These are phyloP conservation scores for Drosophila serrata DNA, from an alignment of 1,140 invertebrate genomes.

Conservation along the genomic window DNA sequence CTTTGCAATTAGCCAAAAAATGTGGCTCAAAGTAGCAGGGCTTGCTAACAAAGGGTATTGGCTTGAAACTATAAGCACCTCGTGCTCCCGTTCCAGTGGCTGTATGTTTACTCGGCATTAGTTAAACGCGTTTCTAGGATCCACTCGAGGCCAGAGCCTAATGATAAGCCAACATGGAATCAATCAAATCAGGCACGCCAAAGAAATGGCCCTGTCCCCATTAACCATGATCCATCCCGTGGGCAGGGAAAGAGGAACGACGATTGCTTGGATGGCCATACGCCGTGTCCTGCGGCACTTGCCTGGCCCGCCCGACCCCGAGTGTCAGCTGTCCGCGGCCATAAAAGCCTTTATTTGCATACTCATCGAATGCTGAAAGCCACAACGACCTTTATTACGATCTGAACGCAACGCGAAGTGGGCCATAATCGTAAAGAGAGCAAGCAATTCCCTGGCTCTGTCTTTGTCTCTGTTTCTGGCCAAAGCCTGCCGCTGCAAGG, in stretches of 20 bases:
- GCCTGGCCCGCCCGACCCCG: constrained; percentile 7
- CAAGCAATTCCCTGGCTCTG: constrained; percentile 54
- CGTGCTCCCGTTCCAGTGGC: neutral
- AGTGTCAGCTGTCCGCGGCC: constrained; percentile 62
- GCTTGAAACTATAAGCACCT: neutral
- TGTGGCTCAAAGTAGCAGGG: neutral
- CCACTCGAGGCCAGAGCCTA: constrained; percentile 29
- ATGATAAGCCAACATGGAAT: constrained; percentile 74
- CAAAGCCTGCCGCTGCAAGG: neutral
- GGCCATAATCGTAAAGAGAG: constrained; percentile 69
- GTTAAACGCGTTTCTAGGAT: constrained; percentile 1
- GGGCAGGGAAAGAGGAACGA: neutral
- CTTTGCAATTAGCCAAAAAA: constrained; percentile 14
- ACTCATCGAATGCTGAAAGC: constrained; percentile 71
- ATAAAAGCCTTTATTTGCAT: constrained; percentile 69
- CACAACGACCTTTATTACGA: constrained; percentile 60
- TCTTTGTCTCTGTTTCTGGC: constrained; percentile 10
- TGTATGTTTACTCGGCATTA: constrained; percentile 29
- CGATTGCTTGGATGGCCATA: constrained; percentile 44
- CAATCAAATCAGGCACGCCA: constrained; percentile 63
- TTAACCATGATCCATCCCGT: constrained; percentile 14
- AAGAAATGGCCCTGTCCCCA: constrained; percentile 12
- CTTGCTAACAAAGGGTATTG: constrained; percentile 4
- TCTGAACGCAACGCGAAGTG: constrained; percentile 27
- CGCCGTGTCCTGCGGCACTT: constrained; percentile 21